A percentile compares a stretch with the other conserved stretches of the same genome.
Evolutionary conservation across 2,113 vertebrate species (phyloP).

Genomic region (Helogale parvula): DNA sequence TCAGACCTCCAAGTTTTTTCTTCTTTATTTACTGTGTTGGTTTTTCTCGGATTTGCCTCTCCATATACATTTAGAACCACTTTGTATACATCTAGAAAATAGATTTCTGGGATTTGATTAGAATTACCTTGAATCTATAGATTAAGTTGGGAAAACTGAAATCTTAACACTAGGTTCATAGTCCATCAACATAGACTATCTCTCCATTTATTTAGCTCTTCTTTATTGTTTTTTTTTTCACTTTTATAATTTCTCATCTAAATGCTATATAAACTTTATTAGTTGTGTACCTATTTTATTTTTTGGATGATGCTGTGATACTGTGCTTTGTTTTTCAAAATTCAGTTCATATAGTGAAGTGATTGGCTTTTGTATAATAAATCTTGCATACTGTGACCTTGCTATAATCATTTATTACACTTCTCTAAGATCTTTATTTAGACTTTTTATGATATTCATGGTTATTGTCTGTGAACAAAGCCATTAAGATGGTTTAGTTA

Average conservation of each 20-base stretch:
- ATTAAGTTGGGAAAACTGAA: not conserved
- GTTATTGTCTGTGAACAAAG: not conserved
- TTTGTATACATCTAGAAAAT: not conserved
- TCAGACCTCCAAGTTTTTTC: not conserved
- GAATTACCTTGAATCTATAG: not conserved
- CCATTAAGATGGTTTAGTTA: not conserved
- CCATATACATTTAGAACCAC: not conserved
- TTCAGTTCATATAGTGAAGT: not conserved
- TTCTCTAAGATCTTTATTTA: not conserved
- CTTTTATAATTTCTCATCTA: not conserved
- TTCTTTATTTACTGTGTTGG: not conserved
- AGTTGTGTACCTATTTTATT: not conserved
- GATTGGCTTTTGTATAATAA: not conserved
- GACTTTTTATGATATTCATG: not conserved
- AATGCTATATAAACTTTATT: not conserved
- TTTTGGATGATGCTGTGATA: not conserved
- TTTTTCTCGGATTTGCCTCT: not conserved
- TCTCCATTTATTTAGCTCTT: not conserved
- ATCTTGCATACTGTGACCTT: not conserved
- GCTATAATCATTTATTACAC: not conserved
- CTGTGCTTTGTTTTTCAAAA: not conserved
- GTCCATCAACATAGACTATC: not conserved
- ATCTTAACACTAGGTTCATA: not conserved
- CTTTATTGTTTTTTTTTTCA: not conserved
- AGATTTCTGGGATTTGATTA: not conserved